Conservation (phyloP, 2,888 invertebrate species). For the Diaprepes abbreviatus region DNA sequence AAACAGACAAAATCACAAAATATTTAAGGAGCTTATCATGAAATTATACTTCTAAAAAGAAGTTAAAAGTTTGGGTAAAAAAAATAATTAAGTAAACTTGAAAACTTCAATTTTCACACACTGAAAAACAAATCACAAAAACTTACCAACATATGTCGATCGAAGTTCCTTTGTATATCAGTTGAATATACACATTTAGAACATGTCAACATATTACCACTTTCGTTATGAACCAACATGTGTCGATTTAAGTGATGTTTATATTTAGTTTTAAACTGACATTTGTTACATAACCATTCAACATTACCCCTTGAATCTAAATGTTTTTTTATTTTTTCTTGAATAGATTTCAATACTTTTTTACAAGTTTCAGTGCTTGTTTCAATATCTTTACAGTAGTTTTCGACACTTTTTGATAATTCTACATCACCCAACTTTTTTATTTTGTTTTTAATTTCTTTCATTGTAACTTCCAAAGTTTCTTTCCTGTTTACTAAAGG, state of each 20-base stretch:
- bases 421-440: too few species aligned
- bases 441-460: too few species aligned
- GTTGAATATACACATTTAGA: slow-evolving; percentile 19
- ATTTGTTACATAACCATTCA: neutral
- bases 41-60: too few species aligned
- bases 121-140: neutral
- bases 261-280: slow-evolving; percentile 15
- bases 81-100: too few species aligned
- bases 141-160: slow-evolving; percentile 23
- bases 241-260: slow-evolving; percentile 22
- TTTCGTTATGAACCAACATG: neutral
- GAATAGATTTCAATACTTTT: neutral
- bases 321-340: neutral
- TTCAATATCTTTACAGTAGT: neutral
- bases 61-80: too few species aligned
- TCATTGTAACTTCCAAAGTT: too few species aligned
- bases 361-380: too few species aligned
- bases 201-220: neutral
- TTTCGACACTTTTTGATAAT: neutral
- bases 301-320: too few species aligned
- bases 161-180: slow-evolving; percentile 6
- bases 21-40: too few species aligned
- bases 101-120: too few species aligned
- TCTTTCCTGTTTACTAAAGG: too few species aligned
- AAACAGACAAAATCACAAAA: too few species aligned